These are phyloP conservation scores for Rhyacichthys aspro DNA, from an alignment of 2,797 vertebrate species.

Conservation along the genomic window DNA sequence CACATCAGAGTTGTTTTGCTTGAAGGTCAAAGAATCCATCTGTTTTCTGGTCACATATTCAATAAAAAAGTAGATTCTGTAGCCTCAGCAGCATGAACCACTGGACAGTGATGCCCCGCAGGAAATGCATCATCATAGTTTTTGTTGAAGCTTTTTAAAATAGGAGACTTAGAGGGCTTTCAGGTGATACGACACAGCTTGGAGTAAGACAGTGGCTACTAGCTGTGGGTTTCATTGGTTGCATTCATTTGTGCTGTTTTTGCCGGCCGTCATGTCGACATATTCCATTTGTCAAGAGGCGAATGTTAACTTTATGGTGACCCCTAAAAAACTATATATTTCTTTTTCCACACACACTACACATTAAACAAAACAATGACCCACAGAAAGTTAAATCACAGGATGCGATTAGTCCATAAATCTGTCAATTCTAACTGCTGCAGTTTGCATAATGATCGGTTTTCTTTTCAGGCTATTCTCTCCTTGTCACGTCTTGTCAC, in stretches of 20 bases:
- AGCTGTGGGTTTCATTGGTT: neutral
- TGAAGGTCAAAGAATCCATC: conserved; percentile 69
- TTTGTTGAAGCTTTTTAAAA: conserved; percentile 34
- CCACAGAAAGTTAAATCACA: conserved; percentile 28
- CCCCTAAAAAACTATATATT: conserved; percentile 35
- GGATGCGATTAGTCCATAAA: conserved; percentile 43
- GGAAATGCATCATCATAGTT: conserved; percentile 59
- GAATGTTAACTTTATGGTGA: conserved; percentile 31
- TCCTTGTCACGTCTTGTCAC: conserved; percentile 12
- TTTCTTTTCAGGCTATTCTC: conserved; percentile 29
- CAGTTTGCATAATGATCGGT: conserved; percentile 20
- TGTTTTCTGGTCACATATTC: conserved; percentile 71
- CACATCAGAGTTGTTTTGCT: conserved; percentile 46
- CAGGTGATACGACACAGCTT: conserved; percentile 33
- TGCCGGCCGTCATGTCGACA: conserved; percentile 23
- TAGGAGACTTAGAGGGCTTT: conserved; percentile 24
- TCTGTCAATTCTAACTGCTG: conserved; percentile 31
- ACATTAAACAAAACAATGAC: conserved; percentile 28
- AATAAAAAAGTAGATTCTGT: conserved; percentile 55
- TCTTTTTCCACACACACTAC: conserved; percentile 22
- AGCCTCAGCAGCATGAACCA: conserved; percentile 48
- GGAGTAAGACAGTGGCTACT: conserved; percentile 12
- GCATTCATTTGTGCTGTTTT: conserved; percentile 5
- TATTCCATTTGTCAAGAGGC: conserved; percentile 27
- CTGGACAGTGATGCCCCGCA: conserved; percentile 26